These are phyloP conservation scores for Amphipoea oculea DNA, from an alignment of 2,888 invertebrate species.

Conservation along the genomic window DNA sequence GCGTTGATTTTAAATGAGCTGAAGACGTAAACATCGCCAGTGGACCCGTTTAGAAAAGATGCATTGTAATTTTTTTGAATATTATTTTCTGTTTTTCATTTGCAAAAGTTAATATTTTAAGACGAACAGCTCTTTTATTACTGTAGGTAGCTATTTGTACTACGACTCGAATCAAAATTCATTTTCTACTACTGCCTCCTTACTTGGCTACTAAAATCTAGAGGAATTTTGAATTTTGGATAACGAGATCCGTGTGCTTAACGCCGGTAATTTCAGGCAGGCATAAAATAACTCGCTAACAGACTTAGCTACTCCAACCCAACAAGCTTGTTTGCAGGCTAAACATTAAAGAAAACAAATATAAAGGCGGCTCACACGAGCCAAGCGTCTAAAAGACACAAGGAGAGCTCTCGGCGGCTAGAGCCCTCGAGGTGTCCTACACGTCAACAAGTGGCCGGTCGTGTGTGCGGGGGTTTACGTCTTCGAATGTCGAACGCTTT, in stretches of 20 bases:
- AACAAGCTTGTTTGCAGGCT: constrained; percentile 30
- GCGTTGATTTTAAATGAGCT: constrained; percentile 67
- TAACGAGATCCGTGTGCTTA: neutral
- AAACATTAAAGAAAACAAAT: constrained; percentile 59
- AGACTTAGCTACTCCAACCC: constrained; percentile 5
- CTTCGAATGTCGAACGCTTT: constrained; percentile 61
- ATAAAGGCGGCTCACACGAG: constrained; percentile 53
- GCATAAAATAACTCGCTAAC: neutral
- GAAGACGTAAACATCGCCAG: constrained; percentile 63
- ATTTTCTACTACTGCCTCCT: neutral
- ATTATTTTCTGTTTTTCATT: constrained; percentile 35
- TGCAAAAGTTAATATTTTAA: neutral
- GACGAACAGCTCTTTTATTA: constrained; percentile 2
- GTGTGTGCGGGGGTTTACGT: constrained; percentile 69
- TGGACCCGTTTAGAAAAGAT: constrained; percentile 68
- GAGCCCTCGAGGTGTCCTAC: constrained; percentile 81
- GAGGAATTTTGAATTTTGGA: neutral
- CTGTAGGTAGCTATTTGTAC: neutral
- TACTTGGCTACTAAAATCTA: neutral
- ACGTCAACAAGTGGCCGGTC: constrained; percentile 86
- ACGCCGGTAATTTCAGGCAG: constrained; percentile 5
- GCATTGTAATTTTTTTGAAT: constrained; percentile 42
- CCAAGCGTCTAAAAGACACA: constrained; percentile 79
- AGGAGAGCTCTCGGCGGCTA: constrained; percentile 81
- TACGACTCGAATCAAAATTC: neutral